Evolutionary conservation across 2,113 vertebrate genomes (phyloP).

Genomic region (Helogale parvula): DNA sequence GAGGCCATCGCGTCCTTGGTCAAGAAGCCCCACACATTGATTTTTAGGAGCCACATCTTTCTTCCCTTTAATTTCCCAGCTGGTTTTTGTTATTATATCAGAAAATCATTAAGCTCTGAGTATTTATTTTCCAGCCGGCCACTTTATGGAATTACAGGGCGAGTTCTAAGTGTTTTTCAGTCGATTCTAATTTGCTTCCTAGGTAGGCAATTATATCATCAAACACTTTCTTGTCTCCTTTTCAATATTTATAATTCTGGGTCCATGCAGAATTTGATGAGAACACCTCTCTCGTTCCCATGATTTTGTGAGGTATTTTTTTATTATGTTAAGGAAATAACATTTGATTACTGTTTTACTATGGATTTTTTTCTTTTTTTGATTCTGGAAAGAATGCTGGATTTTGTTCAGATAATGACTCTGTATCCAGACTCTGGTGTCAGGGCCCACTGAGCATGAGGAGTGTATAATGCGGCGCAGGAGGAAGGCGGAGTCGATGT

Average conservation of each 20-base stretch:
- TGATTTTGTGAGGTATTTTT: background rate
- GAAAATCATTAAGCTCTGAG: background rate
- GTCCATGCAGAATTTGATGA: background rate
- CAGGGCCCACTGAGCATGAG: accelerated
- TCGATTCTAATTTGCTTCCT: background rate
- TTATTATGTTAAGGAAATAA: background rate
- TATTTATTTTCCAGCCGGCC: background rate
- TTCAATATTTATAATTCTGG: background rate
- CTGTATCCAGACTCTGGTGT: too few species aligned
- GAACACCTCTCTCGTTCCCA: background rate
- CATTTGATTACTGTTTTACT: background rate
- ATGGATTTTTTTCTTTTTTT: background rate
- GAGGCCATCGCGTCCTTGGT: background rate
- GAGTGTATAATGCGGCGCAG: accelerated
- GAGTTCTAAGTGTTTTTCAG: background rate
- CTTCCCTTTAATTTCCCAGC: background rate
- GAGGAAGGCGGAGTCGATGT: too few species aligned
- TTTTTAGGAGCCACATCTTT: background rate
- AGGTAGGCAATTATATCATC: background rate
- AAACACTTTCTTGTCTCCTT: background rate
- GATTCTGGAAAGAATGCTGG: background rate
- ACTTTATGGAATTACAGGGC: background rate
- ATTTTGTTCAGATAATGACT: background rate
- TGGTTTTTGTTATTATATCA: background rate
- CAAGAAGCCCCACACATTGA: accelerated